Conservation (phyloP, 2,797 vertebrate genomes). For the Phrynocephalus vlangalii region DNA sequence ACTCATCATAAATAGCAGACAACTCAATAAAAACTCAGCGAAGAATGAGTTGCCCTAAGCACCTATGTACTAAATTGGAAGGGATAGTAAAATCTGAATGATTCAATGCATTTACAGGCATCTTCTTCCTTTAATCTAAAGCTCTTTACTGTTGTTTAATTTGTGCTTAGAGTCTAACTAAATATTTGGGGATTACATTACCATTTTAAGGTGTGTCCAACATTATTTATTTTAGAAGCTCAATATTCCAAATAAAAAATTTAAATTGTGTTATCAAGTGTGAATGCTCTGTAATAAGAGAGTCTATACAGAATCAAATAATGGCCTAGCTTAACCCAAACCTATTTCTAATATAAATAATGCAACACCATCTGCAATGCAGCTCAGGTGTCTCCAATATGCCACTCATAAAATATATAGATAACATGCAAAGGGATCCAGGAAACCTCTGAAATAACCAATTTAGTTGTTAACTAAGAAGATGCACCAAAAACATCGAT, state of each 20-base stretch:
- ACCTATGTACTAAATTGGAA: background rate
- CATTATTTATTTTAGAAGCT: background rate
- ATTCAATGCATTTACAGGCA: background rate
- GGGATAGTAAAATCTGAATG: background rate
- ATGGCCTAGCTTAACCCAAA: background rate
- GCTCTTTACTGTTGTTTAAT: background rate
- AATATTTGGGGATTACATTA: background rate
- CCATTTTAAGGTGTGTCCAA: background rate
- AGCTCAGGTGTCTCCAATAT: background rate
- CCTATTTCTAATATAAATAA: background rate
- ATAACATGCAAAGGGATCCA: background rate
- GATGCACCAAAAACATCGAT: background rate
- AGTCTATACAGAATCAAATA: background rate
- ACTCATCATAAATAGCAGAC: background rate
- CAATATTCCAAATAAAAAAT: background rate
- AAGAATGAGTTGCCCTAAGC: background rate
- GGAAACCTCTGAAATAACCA: background rate
- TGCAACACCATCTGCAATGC: background rate
- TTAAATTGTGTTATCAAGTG: background rate
- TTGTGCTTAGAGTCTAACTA: background rate
- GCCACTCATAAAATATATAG: background rate
- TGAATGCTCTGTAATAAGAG: background rate
- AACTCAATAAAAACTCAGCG: background rate
- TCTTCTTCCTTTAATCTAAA: conserved; percentile 1
- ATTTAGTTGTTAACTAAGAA: background rate